phyloP scores from a whole-genome alignment of 2,113 vertebrate species.

The Falcunculus frontatus region DNA sequence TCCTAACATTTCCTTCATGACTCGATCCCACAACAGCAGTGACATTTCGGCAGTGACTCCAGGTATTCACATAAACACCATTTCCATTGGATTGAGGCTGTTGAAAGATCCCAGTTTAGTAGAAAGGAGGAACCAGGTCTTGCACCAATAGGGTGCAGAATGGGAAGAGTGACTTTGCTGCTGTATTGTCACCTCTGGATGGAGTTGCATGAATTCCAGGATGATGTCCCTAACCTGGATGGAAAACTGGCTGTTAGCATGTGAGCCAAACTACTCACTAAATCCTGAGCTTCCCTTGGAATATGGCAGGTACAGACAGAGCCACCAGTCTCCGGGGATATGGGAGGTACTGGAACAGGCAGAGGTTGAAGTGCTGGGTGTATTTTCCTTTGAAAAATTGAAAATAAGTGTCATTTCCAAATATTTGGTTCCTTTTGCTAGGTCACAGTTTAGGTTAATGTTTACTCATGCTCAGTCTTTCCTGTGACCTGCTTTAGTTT shows the following conservation, averaged over 20 bases:
- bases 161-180: neutral
- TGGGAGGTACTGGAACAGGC: neutral
- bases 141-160: neutral
- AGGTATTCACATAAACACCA: neutral
- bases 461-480: neutral
- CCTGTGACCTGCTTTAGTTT: neutral
- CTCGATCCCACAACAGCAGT: neutral
- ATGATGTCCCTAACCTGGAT: neutral
- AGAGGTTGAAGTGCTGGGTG: neutral
- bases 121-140: neutral
- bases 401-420: neutral
- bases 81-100: neutral
- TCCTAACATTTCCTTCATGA: neutral
- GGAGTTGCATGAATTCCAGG: neutral
- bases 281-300: neutral
- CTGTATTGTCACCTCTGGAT: neutral
- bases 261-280: neutral
- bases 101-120: neutral
- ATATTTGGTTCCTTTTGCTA: neutral
- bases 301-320: neutral
- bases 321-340: neutral
- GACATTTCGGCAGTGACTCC: neutral
- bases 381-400: neutral
- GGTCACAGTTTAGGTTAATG: neutral
- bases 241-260: neutral